phyloP scores from a whole-genome alignment of 2,797 vertebrate genomes.

The Enteromius fasciolatus region DNA sequence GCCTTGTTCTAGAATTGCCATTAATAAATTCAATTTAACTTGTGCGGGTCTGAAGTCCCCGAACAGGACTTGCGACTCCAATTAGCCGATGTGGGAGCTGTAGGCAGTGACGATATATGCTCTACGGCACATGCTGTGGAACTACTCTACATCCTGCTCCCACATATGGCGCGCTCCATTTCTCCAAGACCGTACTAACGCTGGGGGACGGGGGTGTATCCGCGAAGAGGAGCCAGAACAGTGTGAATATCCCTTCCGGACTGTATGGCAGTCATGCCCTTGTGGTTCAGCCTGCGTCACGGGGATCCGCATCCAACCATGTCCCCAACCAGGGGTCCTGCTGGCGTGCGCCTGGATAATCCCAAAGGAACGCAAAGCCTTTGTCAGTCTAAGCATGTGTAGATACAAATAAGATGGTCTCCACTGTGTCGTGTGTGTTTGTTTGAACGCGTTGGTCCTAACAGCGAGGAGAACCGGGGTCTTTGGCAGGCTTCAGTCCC shows the following conservation, averaged over 20 bases:
- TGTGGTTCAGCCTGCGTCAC: conserved; percentile 52
- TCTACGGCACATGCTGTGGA: conserved; percentile 50
- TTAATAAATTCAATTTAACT: conserved; percentile 67
- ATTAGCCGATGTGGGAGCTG: conserved; percentile 60
- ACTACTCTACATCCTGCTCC: conserved; percentile 56
- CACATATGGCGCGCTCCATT: conserved; percentile 59
- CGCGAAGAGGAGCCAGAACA: conserved; percentile 51
- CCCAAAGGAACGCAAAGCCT: conserved; percentile 16
- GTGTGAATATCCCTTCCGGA: conserved; percentile 22
- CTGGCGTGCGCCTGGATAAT: neutral
- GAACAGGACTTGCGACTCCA: conserved; percentile 69
- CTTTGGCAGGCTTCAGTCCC: conserved; percentile 79
- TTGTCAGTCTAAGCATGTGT: conserved; percentile 8
- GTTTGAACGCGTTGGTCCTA: conserved; percentile 58
- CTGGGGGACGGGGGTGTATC: conserved; percentile 59
- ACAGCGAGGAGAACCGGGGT: conserved; percentile 76
- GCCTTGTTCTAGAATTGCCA: conserved; percentile 62
- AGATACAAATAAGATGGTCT: conserved; percentile 21
- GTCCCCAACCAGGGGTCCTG: conserved; percentile 9
- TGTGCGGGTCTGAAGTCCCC: conserved; percentile 65
- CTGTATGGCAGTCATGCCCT: conserved; percentile 18
- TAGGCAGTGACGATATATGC: conserved; percentile 59
- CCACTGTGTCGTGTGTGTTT: conserved; percentile 11
- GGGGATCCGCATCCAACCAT: neutral
- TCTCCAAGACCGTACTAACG: conserved; percentile 58